A percentile compares a stretch with the other conserved stretches of the same genome.
Conservation (phyloP, 2,888 invertebrate species). For the Andricus quercusramuli region DNA sequence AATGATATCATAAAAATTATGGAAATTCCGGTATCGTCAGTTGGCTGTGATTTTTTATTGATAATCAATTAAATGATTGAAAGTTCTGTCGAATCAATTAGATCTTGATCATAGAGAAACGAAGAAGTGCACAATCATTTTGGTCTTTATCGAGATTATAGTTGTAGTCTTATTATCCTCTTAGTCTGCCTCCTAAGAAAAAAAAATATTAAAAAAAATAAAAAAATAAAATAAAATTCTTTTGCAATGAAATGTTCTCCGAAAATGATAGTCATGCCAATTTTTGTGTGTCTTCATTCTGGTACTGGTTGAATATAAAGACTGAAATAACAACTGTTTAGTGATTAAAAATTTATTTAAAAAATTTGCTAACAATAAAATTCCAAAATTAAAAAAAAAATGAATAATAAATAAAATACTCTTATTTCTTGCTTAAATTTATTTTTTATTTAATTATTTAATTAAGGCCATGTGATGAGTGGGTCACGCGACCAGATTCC, state of each 20-base stretch:
- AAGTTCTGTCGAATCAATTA: slow-evolving; percentile 5
- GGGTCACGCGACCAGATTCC: too few relatives aligned
- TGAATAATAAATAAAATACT: too few relatives aligned
- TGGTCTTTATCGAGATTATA: neutral
- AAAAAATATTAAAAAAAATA: neutral
- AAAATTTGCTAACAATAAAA: too few relatives aligned
- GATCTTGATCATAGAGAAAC: neutral
- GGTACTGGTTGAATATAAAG: too few relatives aligned
- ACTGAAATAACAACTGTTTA: neutral
- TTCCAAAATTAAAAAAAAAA: too few relatives aligned
- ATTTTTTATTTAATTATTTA: too few relatives aligned
- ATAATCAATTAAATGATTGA: neutral
- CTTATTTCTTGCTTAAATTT: too few relatives aligned
- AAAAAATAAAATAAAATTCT: neutral
- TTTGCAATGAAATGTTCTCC: neutral
- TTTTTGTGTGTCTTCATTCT: neutral
- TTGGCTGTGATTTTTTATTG: neutral
- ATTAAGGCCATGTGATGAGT: too few relatives aligned
- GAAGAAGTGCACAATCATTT: neutral
- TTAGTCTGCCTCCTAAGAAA: neutral
- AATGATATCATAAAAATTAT: slow-evolving; percentile 14
- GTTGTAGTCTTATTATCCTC: neutral
- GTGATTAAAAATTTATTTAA: too few relatives aligned
- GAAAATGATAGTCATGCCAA: neutral
- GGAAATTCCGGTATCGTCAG: slow-evolving; percentile 7